A percentile compares a stretch with the other conserved stretches of the same genome.
phyloP scores from a whole-genome alignment of 2,797 vertebrate species.

The Urocyon cinereoargenteus region DNA sequence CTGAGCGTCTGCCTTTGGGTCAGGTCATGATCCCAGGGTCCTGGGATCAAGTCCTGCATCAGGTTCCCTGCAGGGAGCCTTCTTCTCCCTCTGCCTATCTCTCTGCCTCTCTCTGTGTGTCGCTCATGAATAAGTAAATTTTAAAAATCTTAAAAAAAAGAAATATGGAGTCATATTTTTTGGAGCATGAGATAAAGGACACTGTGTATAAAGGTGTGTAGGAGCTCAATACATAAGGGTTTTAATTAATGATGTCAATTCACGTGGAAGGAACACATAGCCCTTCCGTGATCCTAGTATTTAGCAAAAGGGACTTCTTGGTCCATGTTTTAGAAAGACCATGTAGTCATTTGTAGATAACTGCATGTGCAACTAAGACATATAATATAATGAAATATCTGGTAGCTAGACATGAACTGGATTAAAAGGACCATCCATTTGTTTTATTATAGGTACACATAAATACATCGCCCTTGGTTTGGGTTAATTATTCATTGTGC shows the following conservation, averaged over 20 bases:
- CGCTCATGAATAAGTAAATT: too few species aligned
- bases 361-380: not conserved
- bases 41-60: too few species aligned
- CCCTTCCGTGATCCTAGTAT: not conserved
- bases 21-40: too few species aligned
- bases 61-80: too few species aligned
- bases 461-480: slow-evolving; percentile 20
- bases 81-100: too few species aligned
- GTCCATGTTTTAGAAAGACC: slow-evolving; percentile 1
- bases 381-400: not conserved
- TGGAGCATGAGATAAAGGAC: not conserved
- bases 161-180: not conserved
- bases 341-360: not conserved
- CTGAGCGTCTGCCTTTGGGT: too few species aligned
- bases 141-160: not conserved
- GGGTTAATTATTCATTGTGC: slow-evolving; percentile 34
- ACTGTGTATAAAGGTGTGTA: not conserved
- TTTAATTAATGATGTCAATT: not conserved
- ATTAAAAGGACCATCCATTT: not conserved
- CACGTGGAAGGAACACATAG: not conserved
- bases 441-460: not conserved
- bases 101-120: too few species aligned
- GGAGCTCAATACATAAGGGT: not conserved
- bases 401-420: not conserved
- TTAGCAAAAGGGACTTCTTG: not conserved